Base-by-base conservation (phyloP, 2,113 vertebrate species). In the Regulus satrapa region DNA sequence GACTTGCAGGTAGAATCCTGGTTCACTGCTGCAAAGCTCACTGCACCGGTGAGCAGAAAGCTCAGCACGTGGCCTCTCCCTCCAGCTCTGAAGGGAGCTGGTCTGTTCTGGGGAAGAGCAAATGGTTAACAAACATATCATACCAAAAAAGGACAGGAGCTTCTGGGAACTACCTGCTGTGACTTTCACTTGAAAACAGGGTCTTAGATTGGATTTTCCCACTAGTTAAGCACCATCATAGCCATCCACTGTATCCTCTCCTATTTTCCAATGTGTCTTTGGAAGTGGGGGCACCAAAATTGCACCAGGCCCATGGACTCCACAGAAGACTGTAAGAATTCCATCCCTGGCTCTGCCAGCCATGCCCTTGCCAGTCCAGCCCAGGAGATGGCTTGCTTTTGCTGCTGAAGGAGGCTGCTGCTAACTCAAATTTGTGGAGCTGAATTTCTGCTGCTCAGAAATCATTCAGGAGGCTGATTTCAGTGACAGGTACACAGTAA, bases 301-400 rank as follows among this genome's bases (percentile, higher is more conserved):
- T n/a, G 25, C 34, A 75, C 7, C 6, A 26, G 48, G 24, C 10
- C 20, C 40, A 52, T 19, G n/a, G 56, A 38, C 14, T 36, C 5
- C 3, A 11, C 8, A 59, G 45, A 61, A 29, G 20, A 72, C 20
- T 23, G 16, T 9, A 71, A 77, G 55, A 69, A 69, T 49, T 8
- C 18, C 32, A 32, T 10, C 10, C 5, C 7, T 9, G 45, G 25
- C 43, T 62, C 81, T 74, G 23, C 34, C 8, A n/a, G 38, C 20
- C 62, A 2, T 32, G 32, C 5, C 20, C 14, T 69, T 4, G 0
- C 9, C 0, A 0, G 41, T 36, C 24, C 36, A 76, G 25, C 31
- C 41, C 68, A 54, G 55, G 28, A 61, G 20, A 56, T 7, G 40
- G 5, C 28, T 93, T 79, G 62, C 26, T 85, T 75, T 67, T 83